A percentile compares a stretch with the other conserved stretches of the same genome.
Conservation (phyloP, 2,888 invertebrate genomes). For the Oxystoma pomonae region DNA sequence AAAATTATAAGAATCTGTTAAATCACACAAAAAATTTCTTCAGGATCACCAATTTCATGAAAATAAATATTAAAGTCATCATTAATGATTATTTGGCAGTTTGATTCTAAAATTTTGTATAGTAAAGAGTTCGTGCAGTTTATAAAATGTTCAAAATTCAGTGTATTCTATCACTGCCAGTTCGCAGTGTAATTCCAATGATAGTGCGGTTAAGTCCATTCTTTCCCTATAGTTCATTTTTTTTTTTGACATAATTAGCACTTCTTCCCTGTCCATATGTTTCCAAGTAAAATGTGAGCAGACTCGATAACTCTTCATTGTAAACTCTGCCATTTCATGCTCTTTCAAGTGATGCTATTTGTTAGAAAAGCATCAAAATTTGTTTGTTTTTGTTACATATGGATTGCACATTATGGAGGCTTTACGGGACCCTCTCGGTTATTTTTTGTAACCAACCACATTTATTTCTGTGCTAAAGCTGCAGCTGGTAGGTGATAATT, state of each 20-base stretch:
- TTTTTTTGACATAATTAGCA: not conserved
- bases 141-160: not conserved
- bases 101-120: not conserved
- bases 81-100: not conserved
- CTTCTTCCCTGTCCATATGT: not conserved
- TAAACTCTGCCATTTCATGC: too few species aligned
- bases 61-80: not conserved
- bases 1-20: not conserved
- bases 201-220: not conserved
- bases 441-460: too few species aligned
- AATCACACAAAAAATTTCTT: not conserved
- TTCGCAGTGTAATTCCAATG: not conserved
- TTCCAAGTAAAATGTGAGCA: not conserved
- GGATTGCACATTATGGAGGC: too few species aligned
- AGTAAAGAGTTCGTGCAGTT: not conserved
- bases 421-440: too few species aligned
- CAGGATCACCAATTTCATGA: not conserved
- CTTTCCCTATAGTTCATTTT: not conserved
- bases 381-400: too few species aligned
- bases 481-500: too few species aligned
- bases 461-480: too few species aligned
- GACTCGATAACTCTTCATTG: too few species aligned
- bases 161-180: not conserved
- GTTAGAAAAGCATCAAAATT: too few species aligned
- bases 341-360: too few species aligned